Percentiles rank a stretch among this genome's conserved stretches.
These are phyloP conservation scores for Lampris incognitus DNA, from an alignment of 2,113 vertebrate genomes.

Conservation along the genomic window DNA sequence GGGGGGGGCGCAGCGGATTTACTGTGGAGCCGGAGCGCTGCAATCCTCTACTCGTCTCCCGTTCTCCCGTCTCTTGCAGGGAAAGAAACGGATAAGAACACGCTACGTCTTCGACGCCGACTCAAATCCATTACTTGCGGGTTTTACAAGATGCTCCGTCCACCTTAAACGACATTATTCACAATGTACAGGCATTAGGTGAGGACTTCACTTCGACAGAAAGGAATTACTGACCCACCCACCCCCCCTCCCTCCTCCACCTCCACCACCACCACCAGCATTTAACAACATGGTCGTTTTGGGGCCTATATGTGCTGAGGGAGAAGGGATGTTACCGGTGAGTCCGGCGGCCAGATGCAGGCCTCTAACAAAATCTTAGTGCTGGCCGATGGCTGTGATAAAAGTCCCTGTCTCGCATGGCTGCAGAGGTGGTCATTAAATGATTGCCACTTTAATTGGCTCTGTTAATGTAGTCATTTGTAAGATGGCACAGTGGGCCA, in stretches of 20 bases:
- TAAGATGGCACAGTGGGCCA: conserved; percentile 64
- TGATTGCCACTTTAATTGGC: conserved; percentile 71
- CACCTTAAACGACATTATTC: background rate
- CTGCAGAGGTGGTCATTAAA: conserved; percentile 66
- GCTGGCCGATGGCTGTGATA: conserved; percentile 60
- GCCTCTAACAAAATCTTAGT: conserved; percentile 56
- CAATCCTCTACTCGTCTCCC: no score
- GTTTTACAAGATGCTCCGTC: background rate
- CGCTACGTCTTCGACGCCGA: no score
- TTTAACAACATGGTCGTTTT: background rate
- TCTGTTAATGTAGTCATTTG: conserved; percentile 74
- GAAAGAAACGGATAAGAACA: no score
- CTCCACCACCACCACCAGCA: background rate
- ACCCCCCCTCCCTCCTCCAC: no score
- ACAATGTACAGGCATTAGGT: background rate
- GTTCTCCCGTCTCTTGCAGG: no score
- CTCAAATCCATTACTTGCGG: background rate
- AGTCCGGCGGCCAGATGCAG: conserved; percentile 49
- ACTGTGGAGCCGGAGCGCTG: no score
- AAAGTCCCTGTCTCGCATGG: conserved; percentile 62
- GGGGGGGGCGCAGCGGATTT: background rate
- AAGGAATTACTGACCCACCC: background rate
- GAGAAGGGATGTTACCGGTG: conserved; percentile 8
- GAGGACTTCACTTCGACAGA: background rate
- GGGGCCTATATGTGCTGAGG: background rate